Evolutionary conservation across 2,888 invertebrate species (phyloP).

Genomic region (Epinotia ramella): DNA sequence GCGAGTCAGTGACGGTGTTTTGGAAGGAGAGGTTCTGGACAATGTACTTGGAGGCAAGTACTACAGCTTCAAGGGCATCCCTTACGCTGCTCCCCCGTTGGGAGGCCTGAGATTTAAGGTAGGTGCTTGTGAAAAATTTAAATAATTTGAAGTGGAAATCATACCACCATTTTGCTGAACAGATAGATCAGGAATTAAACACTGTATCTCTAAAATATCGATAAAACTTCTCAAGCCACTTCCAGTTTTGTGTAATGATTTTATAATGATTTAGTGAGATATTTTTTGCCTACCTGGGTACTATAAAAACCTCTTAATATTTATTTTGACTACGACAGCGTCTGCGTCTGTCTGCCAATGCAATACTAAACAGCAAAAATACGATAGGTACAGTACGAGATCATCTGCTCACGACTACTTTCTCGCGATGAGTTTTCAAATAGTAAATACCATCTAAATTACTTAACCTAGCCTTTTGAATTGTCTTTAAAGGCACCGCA

Average conservation of each 20-base stretch:
- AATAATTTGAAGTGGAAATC: background rate
- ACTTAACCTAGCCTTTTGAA: background rate
- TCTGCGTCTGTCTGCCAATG: background rate
- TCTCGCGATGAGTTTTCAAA: background rate
- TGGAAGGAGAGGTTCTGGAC: conserved; percentile 40
- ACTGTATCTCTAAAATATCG: too few relatives aligned
- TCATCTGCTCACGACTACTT: background rate
- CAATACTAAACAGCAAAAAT: background rate
- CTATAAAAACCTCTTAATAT: background rate
- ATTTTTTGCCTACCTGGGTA: too few relatives aligned
- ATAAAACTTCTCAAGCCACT: too few relatives aligned
- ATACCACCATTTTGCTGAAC: background rate
- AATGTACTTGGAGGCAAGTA: conserved; percentile 48
- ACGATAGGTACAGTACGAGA: background rate
- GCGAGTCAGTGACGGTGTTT: conserved; percentile 19
- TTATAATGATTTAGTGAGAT: too few relatives aligned
- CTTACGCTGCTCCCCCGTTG: conserved; percentile 73
- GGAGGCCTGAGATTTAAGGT: conserved; percentile 74
- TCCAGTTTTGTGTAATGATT: too few relatives aligned
- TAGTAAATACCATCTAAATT: background rate
- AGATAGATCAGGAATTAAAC: too few relatives aligned
- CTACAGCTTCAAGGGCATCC: conserved; percentile 63
- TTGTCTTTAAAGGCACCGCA: conserved; percentile 57
- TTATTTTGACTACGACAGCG: background rate
- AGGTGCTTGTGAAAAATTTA: too few relatives aligned